These are phyloP conservation scores for Pteria penguin DNA, from an alignment of 2,888 invertebrate species.

Conservation along the genomic window DNA sequence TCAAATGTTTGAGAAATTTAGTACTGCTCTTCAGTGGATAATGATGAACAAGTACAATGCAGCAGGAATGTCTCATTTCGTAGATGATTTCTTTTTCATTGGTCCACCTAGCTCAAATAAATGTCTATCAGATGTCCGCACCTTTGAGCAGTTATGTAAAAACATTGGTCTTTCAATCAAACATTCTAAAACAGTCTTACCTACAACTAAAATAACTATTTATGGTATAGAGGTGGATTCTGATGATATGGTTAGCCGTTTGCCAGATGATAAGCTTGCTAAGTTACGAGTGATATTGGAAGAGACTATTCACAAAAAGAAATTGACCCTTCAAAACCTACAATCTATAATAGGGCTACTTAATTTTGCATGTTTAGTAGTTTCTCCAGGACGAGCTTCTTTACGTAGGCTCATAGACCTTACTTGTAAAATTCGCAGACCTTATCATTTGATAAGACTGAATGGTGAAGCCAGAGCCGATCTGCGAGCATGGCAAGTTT, in stretches of 20 bases:
- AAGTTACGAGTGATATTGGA: conserved; percentile 2
- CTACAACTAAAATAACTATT: conserved; percentile 3
- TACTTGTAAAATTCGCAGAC: neutral
- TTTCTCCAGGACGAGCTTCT: conserved; percentile 8
- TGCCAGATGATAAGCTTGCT: conserved; percentile 9
- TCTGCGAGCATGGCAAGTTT: neutral
- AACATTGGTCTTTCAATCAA: neutral
- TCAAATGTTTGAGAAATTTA: conserved; percentile 2
- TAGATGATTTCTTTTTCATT: conserved; percentile 26
- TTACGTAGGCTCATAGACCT: conserved; percentile 7
- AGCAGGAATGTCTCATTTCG: conserved; percentile 6
- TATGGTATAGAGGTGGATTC: conserved; percentile 20
- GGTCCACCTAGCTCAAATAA: neutral
- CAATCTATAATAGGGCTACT: conserved; percentile 18
- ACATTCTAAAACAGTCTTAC: neutral
- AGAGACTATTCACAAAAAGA: neutral
- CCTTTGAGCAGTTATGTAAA: conserved; percentile 7
- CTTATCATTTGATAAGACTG: neutral
- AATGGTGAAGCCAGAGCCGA: conserved; percentile 16
- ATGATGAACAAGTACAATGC: conserved; percentile 8
- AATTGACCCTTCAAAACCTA: conserved; percentile 10
- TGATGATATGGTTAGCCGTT: neutral
- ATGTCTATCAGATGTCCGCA: conserved; percentile 4
- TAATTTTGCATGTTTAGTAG: conserved; percentile 19
- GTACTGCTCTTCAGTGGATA: conserved; percentile 6